Conservation (phyloP, 2,888 invertebrate species). For the Autographa gamma region DNA sequence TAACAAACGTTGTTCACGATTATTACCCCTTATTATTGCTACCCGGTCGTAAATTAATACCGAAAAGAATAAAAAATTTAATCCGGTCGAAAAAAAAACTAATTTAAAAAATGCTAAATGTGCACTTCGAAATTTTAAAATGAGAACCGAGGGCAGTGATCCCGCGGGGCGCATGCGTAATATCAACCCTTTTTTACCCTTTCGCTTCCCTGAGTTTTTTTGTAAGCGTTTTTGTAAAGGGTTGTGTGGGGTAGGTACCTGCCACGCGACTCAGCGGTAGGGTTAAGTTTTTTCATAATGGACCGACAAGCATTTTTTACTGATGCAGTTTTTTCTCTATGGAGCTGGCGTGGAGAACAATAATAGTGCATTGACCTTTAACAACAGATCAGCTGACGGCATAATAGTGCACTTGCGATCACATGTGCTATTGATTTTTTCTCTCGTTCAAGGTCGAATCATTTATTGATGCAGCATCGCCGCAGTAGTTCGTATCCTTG, state of each 20-base stretch:
- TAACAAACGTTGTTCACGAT: slow-evolving; percentile 28
- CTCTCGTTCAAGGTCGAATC: slow-evolving; percentile 79
- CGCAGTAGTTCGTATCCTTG: slow-evolving; percentile 11
- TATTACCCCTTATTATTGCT: slow-evolving; percentile 51
- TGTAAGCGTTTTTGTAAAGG: slow-evolving; percentile 87
- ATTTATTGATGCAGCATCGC: slow-evolving; percentile 34
- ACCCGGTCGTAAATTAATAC: slow-evolving; percentile 44
- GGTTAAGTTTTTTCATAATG: slow-evolving; percentile 85
- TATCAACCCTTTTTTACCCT: slow-evolving; percentile 88
- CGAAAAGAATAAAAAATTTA: slow-evolving; percentile 36
- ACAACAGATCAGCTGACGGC: slow-evolving; percentile 85
- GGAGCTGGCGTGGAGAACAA: slow-evolving; percentile 74
- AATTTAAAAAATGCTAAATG: slow-evolving; percentile 61
- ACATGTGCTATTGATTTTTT: slow-evolving; percentile 81
- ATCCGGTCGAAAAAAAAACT: slow-evolving; percentile 47
- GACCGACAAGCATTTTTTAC: slow-evolving; percentile 76
- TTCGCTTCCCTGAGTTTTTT: slow-evolving; percentile 86
- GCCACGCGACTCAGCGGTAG: slow-evolving; percentile 84
- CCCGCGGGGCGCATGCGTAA: slow-evolving; percentile 86
- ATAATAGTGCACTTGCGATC: slow-evolving; percentile 85
- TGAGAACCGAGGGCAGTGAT: slow-evolving; percentile 84
- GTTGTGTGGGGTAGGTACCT: slow-evolving; percentile 86
- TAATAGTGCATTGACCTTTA: slow-evolving; percentile 85
- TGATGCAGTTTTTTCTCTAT: slow-evolving; percentile 80
- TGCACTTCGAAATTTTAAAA: slow-evolving; percentile 77